Evolutionary conservation across 2,797 vertebrate species (phyloP).

Genomic region (Emydoidea blandingii): DNA sequence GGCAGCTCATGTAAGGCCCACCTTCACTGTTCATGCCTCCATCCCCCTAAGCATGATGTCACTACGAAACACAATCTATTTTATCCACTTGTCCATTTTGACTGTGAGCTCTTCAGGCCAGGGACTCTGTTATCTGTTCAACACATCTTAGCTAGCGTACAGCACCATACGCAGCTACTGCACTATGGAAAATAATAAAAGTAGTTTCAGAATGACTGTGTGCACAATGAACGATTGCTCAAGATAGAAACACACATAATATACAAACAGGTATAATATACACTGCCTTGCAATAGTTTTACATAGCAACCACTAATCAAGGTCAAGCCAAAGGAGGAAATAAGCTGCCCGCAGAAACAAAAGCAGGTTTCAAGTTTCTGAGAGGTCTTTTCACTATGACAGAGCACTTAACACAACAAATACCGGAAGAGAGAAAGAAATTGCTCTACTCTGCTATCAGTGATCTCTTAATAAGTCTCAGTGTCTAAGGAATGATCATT

Average conservation of each 20-base stretch:
- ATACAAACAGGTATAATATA: neutral
- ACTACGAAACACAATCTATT: neutral
- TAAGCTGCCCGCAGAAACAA: neutral
- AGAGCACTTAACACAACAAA: neutral
- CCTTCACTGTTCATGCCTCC: neutral
- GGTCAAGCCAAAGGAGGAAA: neutral
- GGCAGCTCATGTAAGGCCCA: neutral
- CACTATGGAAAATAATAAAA: neutral
- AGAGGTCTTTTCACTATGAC: neutral
- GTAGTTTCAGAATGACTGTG: neutral
- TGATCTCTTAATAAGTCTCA: neutral
- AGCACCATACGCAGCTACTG: neutral
- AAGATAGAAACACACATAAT: neutral
- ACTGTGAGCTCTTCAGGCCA: neutral
- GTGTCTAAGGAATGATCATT: neutral
- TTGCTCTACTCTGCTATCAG: neutral
- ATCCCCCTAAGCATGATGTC: neutral
- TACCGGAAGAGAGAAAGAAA: neutral
- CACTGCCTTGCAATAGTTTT: neutral
- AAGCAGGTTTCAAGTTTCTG: neutral
- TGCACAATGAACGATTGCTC: neutral
- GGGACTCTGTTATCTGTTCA: neutral
- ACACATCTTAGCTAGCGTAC: neutral
- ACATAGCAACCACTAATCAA: neutral
- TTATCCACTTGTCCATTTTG: neutral